phyloP scores from a whole-genome alignment of 2,797 vertebrate species.

The Eidolon dupreanum region DNA sequence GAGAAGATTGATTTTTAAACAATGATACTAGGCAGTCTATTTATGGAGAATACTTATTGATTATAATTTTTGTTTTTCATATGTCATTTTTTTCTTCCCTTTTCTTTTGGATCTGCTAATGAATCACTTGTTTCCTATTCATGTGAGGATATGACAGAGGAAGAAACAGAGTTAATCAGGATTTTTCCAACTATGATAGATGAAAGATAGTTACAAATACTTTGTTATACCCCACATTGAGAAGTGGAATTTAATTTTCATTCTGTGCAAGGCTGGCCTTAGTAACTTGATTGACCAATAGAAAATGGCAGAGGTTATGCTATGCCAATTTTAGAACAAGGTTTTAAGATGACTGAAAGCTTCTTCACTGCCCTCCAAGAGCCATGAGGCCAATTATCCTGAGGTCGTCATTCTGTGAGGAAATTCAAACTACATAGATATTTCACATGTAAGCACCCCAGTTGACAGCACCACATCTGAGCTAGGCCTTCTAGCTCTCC shows the following conservation, averaged over 20 bases:
- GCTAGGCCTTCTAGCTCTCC: neutral
- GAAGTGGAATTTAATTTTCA: neutral
- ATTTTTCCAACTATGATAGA: neutral
- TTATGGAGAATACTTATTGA: neutral
- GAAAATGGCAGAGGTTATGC: neutral
- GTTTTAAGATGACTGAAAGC: neutral
- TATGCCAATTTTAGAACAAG: too few relatives aligned
- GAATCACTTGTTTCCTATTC: neutral
- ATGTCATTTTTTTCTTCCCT: neutral
- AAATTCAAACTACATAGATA: neutral
- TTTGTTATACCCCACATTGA: neutral
- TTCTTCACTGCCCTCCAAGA: neutral
- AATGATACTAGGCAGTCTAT: neutral
- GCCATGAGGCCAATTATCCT: neutral
- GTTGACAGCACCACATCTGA: neutral
- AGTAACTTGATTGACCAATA: neutral
- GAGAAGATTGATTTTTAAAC: neutral
- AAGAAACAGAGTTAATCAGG: neutral
- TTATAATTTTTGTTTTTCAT: neutral
- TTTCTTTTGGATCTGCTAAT: neutral
- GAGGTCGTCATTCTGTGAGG: neutral
- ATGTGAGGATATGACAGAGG: neutral
- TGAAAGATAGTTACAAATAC: neutral
- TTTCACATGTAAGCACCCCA: neutral
- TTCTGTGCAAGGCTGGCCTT: neutral